These are phyloP conservation scores for Cassiopea xamachana DNA, from an alignment of 30 jellyfish, hydroid and myxozoan species.

Conservation along the genomic window DNA sequence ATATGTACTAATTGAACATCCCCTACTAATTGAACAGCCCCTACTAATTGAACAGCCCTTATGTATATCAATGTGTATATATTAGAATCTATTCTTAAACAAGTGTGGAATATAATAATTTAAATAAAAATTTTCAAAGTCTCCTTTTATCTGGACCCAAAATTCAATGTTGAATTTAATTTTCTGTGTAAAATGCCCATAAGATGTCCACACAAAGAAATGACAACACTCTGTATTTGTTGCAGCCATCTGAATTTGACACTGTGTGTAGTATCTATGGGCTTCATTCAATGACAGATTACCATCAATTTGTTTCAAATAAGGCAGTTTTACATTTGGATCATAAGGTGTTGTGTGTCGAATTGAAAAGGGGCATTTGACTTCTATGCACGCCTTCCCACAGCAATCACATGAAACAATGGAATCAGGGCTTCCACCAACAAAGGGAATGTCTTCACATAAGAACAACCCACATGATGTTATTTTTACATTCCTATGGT, in stretches of 20 bases:
- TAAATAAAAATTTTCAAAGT: background rate
- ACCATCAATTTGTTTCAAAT: slow-evolving; percentile 3
- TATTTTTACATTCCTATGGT: slow-evolving; percentile 30
- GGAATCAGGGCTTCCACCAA: slow-evolving; percentile 50
- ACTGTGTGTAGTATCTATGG: slow-evolving; percentile 59
- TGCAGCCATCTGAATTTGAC: slow-evolving; percentile 71
- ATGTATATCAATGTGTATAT: background rate
- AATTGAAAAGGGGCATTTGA: background rate
- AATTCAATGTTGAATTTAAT: slow-evolving; percentile 9
- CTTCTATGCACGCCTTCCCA: slow-evolving; percentile 28
- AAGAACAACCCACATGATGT: slow-evolving; percentile 22
- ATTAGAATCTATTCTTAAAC: background rate
- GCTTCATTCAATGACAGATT: background rate
- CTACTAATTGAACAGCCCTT: too few relatives aligned
- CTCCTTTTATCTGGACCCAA: slow-evolving; percentile 16
- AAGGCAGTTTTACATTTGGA: slow-evolving; percentile 17
- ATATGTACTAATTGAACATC: too few relatives aligned
- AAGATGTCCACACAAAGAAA: slow-evolving; percentile 18
- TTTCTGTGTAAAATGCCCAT: slow-evolving; percentile 30
- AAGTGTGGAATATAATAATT: slow-evolving; percentile 13
- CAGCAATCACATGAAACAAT: slow-evolving; percentile 46
- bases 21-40: too few relatives aligned
- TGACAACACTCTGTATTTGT: background rate
- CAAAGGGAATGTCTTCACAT: slow-evolving; percentile 33
- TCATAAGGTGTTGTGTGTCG: slow-evolving; percentile 5